Base-by-base conservation (phyloP, 1,140 invertebrate genomes). In the Pseudomyrmex dendroicus region DNA sequence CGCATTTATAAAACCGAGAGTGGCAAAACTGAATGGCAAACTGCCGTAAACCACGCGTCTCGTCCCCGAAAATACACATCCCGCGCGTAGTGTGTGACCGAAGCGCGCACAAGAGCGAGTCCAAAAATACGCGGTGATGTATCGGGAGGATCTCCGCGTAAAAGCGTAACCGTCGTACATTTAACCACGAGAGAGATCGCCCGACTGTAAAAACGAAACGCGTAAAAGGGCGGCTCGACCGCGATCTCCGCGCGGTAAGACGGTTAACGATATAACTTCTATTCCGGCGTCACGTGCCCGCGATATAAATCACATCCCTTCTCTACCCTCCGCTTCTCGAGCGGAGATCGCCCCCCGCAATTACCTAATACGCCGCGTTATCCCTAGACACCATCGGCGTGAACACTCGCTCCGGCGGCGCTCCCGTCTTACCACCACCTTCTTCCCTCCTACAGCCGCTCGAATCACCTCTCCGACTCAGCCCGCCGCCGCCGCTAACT, bases 251-350 rank as follows among this genome's bases (percentile, higher is more conserved):
- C 73, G 57, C 80, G 66, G 68, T 68, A 73, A 89, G 80, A 64
- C 86, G 85, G 86, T 89, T 92, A 93, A 94, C 91, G 92, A 92
- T 92, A 92, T 92, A 92, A 94, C 92, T 94, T 88, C 85, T 89
- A 85, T 76, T 76, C 84, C 52, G 83, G 90, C 91, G 90, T 93
- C 92, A 93, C 92, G 92, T 92, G 91, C 91, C 89, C 68, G 87
- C 90, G 91, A 91, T 93, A 94, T 94, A 93, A 94, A 94, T 94
- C 92, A 92, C 87, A 72, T 89, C 84, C 84, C 56, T 78, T 56
- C 73, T 48, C 17, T 25, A 22, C 67, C 57, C 46, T 35, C 80
- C 46, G 20, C 57, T 72, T 68, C 48, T 56, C 61, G 48, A 56
- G 35, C 76, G 3, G 62, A 83, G 85, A 82, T 91, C 88, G 77